A percentile compares a stretch with the other conserved stretches of the same genome.
Evolutionary conservation across 2,888 invertebrate genomes (phyloP).

Genomic region (Melanophora roralis): DNA sequence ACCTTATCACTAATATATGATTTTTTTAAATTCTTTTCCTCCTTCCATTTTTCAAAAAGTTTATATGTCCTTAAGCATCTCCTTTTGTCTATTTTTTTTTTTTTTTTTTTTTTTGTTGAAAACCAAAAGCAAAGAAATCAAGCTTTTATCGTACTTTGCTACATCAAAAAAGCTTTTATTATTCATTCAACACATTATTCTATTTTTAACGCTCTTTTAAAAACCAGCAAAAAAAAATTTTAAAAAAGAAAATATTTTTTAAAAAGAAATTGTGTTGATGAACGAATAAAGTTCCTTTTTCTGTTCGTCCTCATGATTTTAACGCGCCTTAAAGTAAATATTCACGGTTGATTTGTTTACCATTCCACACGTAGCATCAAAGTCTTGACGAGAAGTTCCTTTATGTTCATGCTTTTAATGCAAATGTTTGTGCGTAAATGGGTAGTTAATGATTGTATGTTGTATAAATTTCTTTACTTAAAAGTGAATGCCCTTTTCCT

Average conservation of each 20-base stretch:
- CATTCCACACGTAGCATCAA: conserved; percentile 11
- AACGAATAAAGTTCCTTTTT: conserved; percentile 35
- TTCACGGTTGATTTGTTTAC: conserved; percentile 50
- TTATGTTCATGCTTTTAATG: neutral
- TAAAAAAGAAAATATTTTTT: neutral
- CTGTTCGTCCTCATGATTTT: conserved; percentile 50
- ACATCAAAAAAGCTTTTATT: conserved; percentile 47
- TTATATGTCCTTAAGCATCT: conserved; percentile 52
- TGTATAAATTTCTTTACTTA: conserved; percentile 5
- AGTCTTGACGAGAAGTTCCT: neutral
- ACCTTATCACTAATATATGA: conserved; percentile 5
- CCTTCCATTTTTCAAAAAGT: conserved; percentile 44
- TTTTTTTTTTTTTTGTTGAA: too few relatives aligned
- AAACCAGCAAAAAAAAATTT: conserved; percentile 14
- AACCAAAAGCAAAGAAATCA: conserved; percentile 44
- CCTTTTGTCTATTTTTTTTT: conserved; percentile 48
- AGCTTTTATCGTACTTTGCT: conserved; percentile 15
- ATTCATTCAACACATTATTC: conserved; percentile 9
- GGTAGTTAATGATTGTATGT: neutral
- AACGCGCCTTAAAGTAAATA: conserved; percentile 49
- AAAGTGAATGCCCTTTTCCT: conserved; percentile 45
- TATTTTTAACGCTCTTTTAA: neutral
- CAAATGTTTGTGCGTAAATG: neutral
- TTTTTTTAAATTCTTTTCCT: conserved; percentile 1
- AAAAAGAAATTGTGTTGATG: conserved; percentile 44